Evolutionary conservation across 2,888 invertebrate genomes (phyloP).

Genomic region (Lepidochrysops patricia): DNA sequence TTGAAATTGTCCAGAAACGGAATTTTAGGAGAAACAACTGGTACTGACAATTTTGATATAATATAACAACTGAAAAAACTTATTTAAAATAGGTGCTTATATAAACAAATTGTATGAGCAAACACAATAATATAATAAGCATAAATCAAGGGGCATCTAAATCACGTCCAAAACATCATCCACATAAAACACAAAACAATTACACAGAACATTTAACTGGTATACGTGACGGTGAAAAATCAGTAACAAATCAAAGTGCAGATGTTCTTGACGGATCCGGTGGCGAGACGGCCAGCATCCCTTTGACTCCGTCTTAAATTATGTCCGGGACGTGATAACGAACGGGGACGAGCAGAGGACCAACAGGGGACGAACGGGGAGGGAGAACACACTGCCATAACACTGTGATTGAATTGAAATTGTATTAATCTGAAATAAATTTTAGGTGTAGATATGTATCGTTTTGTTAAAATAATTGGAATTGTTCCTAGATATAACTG

Average conservation of each 20-base stretch:
- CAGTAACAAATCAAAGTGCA: constrained; percentile 29
- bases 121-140: too few species aligned
- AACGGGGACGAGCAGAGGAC: constrained; percentile 57
- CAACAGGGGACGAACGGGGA: constrained; percentile 28
- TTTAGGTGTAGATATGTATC: too few species aligned
- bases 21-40: too few species aligned
- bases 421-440: constrained; percentile 11
- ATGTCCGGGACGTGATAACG: constrained; percentile 70
- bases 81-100: too few species aligned
- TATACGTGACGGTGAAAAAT: constrained; percentile 20
- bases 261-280: constrained; percentile 30
- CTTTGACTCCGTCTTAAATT: constrained; percentile 57
- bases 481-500: too few species aligned
- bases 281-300: constrained; percentile 27
- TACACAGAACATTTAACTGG: constrained; percentile 12
- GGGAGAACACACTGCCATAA: constrained; percentile 4
- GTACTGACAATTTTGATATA: too few species aligned
- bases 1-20: too few species aligned
- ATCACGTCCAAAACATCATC: constrained; percentile 4
- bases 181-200: constrained; percentile 14
- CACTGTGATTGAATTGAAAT: constrained; percentile 7
- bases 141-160: too few species aligned
- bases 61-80: too few species aligned
- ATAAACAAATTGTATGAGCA: too few species aligned
- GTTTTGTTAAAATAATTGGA: background rate